Evolutionary conservation across 2,797 vertebrate species (phyloP).

Genomic region (Crax fasciolata): DNA sequence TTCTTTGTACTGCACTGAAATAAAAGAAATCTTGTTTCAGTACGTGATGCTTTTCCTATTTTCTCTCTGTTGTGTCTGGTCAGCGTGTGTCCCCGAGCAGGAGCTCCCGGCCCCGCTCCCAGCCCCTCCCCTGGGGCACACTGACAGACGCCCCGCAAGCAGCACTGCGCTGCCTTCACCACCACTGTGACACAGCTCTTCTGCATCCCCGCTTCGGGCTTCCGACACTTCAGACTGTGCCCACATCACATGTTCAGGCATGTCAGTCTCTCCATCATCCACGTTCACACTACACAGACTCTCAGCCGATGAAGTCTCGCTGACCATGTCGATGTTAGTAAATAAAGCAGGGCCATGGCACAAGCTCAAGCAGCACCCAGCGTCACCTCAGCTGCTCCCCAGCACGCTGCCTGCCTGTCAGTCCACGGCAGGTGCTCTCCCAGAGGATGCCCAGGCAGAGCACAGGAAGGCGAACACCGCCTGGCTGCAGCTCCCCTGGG

Average conservation of each 20-base stretch:
- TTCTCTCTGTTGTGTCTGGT: neutral
- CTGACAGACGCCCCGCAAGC: neutral
- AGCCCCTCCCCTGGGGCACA: too few relatives aligned
- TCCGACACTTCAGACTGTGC: neutral
- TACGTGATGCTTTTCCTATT: constrained; percentile 29
- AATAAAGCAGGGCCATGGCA: neutral
- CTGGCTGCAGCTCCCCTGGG: neutral
- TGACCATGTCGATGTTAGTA: neutral
- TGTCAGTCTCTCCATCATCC: neutral
- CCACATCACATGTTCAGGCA: neutral
- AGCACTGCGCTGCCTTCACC: neutral
- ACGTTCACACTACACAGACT: neutral
- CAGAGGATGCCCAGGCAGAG: neutral
- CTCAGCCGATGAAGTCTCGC: neutral
- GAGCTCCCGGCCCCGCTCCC: neutral
- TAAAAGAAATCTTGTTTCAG: constrained; percentile 73
- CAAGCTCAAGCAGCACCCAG: neutral
- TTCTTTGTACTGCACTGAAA: constrained; percentile 78
- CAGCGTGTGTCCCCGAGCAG: neutral
- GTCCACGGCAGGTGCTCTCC: neutral
- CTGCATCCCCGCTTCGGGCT: neutral
- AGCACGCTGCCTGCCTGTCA: neutral
- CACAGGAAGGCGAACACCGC: neutral
- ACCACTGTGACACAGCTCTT: neutral
- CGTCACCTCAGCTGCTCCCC: neutral